phyloP scores from a whole-genome alignment of 1,140 invertebrate species.

The Harpegnathos saltator region DNA sequence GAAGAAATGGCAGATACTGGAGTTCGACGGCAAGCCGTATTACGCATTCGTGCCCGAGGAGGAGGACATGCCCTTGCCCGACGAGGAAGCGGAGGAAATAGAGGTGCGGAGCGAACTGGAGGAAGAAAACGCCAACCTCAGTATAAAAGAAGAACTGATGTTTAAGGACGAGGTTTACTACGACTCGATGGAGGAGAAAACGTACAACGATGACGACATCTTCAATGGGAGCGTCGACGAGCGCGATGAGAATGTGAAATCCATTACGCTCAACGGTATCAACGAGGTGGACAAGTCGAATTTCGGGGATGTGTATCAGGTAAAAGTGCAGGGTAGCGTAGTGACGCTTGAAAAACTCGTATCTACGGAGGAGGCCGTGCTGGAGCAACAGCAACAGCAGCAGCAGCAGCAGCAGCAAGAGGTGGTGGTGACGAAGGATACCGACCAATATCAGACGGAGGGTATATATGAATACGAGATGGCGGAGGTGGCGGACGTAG shows the following conservation, averaged over 20 bases:
- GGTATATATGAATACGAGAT: slow-evolving; percentile 67
- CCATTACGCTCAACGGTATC: slow-evolving; percentile 68
- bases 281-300: slow-evolving; percentile 29
- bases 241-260: slow-evolving; percentile 61
- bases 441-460: background rate
- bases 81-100: slow-evolving; percentile 75
- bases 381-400: too few relatives aligned
- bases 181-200: slow-evolving; percentile 70
- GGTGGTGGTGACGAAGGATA: background rate
- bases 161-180: slow-evolving; percentile 57
- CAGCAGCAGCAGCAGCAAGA: too few relatives aligned
- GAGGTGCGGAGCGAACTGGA: slow-evolving; percentile 68
- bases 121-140: background rate
- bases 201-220: slow-evolving; percentile 80
- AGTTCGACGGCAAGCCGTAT: slow-evolving; percentile 84
- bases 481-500: slow-evolving; percentile 51
- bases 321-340: slow-evolving; percentile 76
- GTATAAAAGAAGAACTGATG: slow-evolving; percentile 42
- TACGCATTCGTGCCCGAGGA: slow-evolving; percentile 84
- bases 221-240: slow-evolving; percentile 79
- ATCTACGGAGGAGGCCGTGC: slow-evolving; percentile 32
- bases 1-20: slow-evolving; percentile 85
- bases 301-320: slow-evolving; percentile 74
- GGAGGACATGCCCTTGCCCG: slow-evolving; percentile 76
- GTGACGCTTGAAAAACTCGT: slow-evolving; percentile 77